Evolutionary conservation across 1,140 invertebrate species (phyloP), one percentile per base, ranked within the genome.

Genomic region (Caenorhabditis brenneri): DNA sequence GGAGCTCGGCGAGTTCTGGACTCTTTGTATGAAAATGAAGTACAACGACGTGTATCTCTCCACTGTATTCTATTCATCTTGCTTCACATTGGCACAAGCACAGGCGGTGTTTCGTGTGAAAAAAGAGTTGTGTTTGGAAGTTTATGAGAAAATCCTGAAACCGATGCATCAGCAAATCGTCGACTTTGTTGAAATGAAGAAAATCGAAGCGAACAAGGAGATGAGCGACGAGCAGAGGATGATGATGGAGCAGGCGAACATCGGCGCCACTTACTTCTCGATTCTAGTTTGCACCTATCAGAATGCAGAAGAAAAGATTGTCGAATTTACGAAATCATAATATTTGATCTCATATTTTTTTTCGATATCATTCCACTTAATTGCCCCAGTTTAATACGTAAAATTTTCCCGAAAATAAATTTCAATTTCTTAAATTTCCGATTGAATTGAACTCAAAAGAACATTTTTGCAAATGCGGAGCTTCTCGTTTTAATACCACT

Each of bases 1-100:
- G 46, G 65, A 74, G 9, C 65, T 74, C 29, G 65, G 65, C 5
- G 65, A 74, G 24, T 74, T 74, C n/a, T 74, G 65, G 65, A 46
- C 65, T 1, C 65, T 74, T 2, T 74, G 65, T 15, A 10, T 74
- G n/a, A 74, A 74, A 24, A 46, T 74, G 33, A 74, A 74, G n/a
- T 74, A 74, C 29, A 36, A 74, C n/a, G 65, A 74, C 29, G 36
- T 74, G 7, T 74, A 74, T n/a, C 42, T n/a, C 4, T 12, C 65
- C 2, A 74, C 65, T 42, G 65, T 74, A 0, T 80, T 51, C 49
- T 49, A 51, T 48, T 51, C 78, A 7, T 16, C 78, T 16, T 24
- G 51, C 12, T 80, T 80, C 48, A 27, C 78, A 22, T n/a, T 80
- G 22, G 78, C 78, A 10, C 78, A 80, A 22, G 49, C 78, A 4